These are phyloP conservation scores for Enteromius anoplus DNA, from an alignment of 2,797 vertebrate genomes.

Conservation along the genomic window DNA sequence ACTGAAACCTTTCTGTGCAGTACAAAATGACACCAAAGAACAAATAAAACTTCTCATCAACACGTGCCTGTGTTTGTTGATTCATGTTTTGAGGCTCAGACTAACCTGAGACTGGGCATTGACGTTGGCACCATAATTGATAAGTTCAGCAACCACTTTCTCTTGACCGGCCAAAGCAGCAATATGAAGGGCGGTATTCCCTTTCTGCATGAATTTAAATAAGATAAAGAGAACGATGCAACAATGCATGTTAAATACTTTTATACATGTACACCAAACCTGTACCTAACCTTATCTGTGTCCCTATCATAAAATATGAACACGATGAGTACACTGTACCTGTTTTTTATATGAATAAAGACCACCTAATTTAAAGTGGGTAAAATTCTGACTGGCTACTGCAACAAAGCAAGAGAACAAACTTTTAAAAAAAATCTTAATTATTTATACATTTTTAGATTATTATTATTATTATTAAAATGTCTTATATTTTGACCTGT, in stretches of 20 bases:
- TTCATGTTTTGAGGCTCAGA: neutral
- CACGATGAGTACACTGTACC: neutral
- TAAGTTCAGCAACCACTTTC: constrained; percentile 92
- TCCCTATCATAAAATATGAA: neutral
- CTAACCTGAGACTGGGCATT: constrained; percentile 96
- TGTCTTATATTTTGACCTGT: neutral
- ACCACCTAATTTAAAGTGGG: neutral
- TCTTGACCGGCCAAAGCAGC: constrained; percentile 94
- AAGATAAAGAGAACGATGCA: neutral
- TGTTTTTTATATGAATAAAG: neutral
- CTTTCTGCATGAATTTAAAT: constrained; percentile 80
- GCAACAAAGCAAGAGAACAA: neutral
- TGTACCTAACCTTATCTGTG: neutral
- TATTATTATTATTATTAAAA: neutral
- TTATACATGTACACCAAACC: neutral
- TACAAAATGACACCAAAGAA: constrained; percentile 27
- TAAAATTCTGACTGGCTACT: neutral
- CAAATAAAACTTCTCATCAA: neutral
- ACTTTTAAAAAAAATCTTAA: too few relatives aligned
- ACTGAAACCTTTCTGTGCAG: constrained; percentile 94
- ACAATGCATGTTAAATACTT: neutral
- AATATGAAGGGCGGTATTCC: constrained; percentile 96
- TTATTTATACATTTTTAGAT: too few relatives aligned
- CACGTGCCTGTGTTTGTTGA: neutral
- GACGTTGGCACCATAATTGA: constrained; percentile 93